Base-by-base conservation (phyloP, 2,888 invertebrate species). In the Tenthredo livida region DNA sequence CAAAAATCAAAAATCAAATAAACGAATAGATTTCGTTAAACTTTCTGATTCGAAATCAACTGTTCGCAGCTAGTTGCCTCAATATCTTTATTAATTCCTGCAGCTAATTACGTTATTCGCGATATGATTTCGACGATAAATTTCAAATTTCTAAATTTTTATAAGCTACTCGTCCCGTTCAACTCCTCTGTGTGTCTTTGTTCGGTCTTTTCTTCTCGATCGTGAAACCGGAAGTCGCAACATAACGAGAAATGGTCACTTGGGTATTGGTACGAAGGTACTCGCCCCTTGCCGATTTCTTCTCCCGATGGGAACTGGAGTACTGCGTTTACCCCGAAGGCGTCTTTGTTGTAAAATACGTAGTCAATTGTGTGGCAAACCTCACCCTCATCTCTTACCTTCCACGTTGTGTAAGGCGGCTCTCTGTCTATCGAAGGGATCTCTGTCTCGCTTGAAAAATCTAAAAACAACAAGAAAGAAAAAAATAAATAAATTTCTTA, bases 241-340 rank as follows among this genome's bases (percentile, higher is more conserved):
- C 96, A 95, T 86, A 97, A 94, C 0, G 97, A 96, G 89, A 97
- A 96, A 91, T 97, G 97, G 94, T 97, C 97, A 1, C 97, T 97
- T 0, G 97, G 96, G 93, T 97, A 97, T 83, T 94, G 93, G 87
- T 95, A 94, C 84, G 96, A 96, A 2, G 97, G 97, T 37, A 97
- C 95, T 75, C 96, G 94, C 88, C 95, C 94, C 83, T 94, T 93
- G 0, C 97, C 97, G 84, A 97, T 95, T 88, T 96, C 95, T 37
- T 95, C 95, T 58, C 94, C 96, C 0, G 94, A 94, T 0, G 97
- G 97, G 86, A 97, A 94, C 84, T 95, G 94, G 47, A 96, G 91
- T 3, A 95, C 92, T 2, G 94, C 93, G 17, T 94, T 94, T 0
- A 96, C 95, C 88, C 94, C 94, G 61, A 97, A 93, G 54, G 94